These are phyloP conservation scores for Myotis brandtii DNA, from an alignment of 2,113 vertebrate species.

Conservation along the genomic window DNA sequence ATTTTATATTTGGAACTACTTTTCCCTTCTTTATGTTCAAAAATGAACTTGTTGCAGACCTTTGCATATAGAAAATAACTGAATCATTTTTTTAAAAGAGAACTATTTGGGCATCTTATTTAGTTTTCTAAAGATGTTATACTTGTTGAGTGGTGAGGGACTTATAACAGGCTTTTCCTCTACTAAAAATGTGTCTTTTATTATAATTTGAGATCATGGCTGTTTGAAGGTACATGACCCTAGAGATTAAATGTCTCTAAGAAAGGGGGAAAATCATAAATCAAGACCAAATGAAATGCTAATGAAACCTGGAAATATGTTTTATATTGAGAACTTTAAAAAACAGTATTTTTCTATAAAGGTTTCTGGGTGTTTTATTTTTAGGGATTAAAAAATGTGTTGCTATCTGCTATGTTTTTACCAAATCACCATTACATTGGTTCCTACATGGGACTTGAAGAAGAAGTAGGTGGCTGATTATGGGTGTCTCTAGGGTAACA, in stretches of 20 bases:
- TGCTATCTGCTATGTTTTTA: conserved; percentile 8
- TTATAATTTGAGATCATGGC: conserved; percentile 56
- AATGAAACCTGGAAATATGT: conserved; percentile 66
- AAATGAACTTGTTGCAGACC: conserved; percentile 40
- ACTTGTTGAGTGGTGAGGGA: conserved; percentile 56
- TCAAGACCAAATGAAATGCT: conserved; percentile 71
- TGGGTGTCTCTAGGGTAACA: conserved; percentile 21
- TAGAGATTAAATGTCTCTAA: conserved; percentile 72
- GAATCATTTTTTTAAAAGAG: conserved; percentile 66
- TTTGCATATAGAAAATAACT: conserved; percentile 62
- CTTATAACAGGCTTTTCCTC: neutral
- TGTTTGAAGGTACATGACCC: conserved; percentile 74
- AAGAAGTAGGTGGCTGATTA: neutral
- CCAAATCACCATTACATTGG: neutral
- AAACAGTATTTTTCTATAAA: conserved; percentile 48
- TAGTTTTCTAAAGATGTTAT: conserved; percentile 56
- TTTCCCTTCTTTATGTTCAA: neutral
- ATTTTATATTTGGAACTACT: neutral
- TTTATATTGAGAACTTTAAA: conserved; percentile 23
- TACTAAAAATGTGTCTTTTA: conserved; percentile 65
- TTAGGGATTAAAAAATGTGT: neutral
- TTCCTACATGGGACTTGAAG: neutral
- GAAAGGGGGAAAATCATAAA: neutral
- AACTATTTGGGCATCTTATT: conserved; percentile 50
- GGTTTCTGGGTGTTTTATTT: neutral